Base-by-base conservation (phyloP, 2,888 invertebrate species). In the Eristalis pertinax region DNA sequence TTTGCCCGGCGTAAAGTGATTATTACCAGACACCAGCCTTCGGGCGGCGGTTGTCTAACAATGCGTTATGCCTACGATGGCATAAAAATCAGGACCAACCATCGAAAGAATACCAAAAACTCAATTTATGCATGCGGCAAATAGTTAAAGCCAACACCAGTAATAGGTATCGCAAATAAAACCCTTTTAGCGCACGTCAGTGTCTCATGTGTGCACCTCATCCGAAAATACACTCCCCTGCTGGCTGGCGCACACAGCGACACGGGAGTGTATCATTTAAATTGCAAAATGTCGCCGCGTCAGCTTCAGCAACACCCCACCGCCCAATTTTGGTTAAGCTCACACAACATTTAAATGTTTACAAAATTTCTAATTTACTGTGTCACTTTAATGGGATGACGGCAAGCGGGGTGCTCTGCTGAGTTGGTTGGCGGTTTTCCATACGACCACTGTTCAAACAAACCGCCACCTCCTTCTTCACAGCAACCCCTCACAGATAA, bases 281-380 rank as follows among this genome's bases (percentile, higher is more conserved):
- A 87, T 80, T 87, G 83, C 79, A 87, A 87, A 87, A 84, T 87
- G 84, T 87, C 84, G 80, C 87, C 84, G 80, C 87, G 87, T 87
- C 87, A 87, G 87, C 87, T 72, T 64, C 60, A 80, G 8, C 32
- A 32, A 4, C 32, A 0, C 32, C 32, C 8, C 32, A n/a, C 75
- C 87, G 76, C 80, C 79, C 73, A 87, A 87, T 87, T 87, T 87
- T 73, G 87, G 87, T 87, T 84, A 80, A 87, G 50, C 79, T 72
- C 86, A 83, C 83, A 86, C 87, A 79, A 84, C 79, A 84, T 84
- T 87, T 80, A 87, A 87, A 80, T 87, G 86, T 86, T 86, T 83
- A 86, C 86, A 86, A 86, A 86, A 87, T 87, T 87, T 87, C 87
- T 87, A 87, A 87, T 87, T 87, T 87, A 87, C 84, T 80, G 79